A percentile compares a stretch with the other conserved stretches of the same genome.
Evolutionary conservation across 2,888 invertebrate species (phyloP).

Genomic region (Cantharis rufa): DNA sequence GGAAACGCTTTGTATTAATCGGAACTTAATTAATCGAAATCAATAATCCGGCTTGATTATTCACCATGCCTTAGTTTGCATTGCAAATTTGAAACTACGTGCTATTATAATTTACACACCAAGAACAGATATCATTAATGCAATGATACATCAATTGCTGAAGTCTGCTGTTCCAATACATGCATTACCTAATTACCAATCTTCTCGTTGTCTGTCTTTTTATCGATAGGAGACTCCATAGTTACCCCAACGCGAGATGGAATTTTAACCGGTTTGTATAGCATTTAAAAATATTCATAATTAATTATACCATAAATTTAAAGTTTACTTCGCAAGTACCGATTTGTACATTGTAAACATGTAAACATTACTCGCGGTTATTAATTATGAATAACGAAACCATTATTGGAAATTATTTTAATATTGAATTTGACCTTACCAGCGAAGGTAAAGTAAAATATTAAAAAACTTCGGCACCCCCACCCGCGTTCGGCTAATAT

Average conservation of each 20-base stretch:
- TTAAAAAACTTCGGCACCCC: not conserved
- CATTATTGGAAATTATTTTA: not conserved
- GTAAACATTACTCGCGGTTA: not conserved
- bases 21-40: slow-evolving; percentile 27
- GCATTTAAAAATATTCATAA: not conserved
- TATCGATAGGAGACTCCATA: not conserved
- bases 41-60: slow-evolving; percentile 21
- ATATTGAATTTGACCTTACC: not conserved
- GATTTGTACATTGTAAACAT: not conserved
- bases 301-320: not conserved
- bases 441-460: not conserved
- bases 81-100: slow-evolving; percentile 29
- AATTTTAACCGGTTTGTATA: not conserved
- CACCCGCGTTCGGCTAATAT: not conserved
- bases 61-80: slow-evolving; percentile 29
- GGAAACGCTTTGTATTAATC: slow-evolving; percentile 14
- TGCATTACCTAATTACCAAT: not conserved
- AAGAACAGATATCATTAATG: slow-evolving; percentile 28
- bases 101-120: slow-evolving; percentile 28
- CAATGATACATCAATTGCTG: slow-evolving; percentile 28
- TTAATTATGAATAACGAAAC: not conserved
- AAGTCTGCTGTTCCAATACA: slow-evolving; percentile 20
- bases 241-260: not conserved
- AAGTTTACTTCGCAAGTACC: not conserved
- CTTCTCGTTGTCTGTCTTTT: not conserved